Evolutionary conservation across 2,797 vertebrate species (phyloP).

Genomic region (Lepus oiostolus): DNA sequence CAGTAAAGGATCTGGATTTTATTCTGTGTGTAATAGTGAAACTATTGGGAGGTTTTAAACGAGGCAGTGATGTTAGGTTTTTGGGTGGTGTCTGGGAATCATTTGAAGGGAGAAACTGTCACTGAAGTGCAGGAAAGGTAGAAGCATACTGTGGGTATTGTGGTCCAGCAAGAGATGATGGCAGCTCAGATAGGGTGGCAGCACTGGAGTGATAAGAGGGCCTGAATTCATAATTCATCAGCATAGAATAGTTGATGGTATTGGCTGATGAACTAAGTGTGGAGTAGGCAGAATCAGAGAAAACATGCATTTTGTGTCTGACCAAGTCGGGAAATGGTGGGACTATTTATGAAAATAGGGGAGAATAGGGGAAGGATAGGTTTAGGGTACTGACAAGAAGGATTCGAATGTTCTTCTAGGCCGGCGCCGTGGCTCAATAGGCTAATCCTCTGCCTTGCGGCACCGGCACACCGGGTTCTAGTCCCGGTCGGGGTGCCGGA

Average conservation of each 20-base stretch:
- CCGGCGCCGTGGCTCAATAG: no score
- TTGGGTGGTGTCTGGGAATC: neutral
- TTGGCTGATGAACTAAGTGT: neutral
- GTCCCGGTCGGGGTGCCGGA: no score
- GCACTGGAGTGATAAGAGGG: neutral
- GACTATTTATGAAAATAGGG: neutral
- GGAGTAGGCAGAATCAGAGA: neutral
- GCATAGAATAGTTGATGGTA: neutral
- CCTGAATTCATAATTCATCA: neutral
- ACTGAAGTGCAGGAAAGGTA: neutral
- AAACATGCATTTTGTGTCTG: neutral
- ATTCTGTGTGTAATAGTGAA: constrained; percentile 2
- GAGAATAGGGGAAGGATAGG: neutral
- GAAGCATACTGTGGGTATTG: neutral
- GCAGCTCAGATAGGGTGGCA: neutral
- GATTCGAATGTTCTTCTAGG: neutral
- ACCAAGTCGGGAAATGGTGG: neutral
- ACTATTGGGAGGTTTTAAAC: neutral
- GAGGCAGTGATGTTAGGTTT: neutral
- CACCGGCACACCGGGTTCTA: no score
- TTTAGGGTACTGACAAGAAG: neutral
- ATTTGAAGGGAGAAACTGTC: constrained; percentile 7
- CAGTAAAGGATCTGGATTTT: neutral
- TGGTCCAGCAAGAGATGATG: neutral
- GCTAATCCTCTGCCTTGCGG: no score